Conservation (phyloP, 2,113 vertebrate genomes). For the Neopipo cinnamomea region DNA sequence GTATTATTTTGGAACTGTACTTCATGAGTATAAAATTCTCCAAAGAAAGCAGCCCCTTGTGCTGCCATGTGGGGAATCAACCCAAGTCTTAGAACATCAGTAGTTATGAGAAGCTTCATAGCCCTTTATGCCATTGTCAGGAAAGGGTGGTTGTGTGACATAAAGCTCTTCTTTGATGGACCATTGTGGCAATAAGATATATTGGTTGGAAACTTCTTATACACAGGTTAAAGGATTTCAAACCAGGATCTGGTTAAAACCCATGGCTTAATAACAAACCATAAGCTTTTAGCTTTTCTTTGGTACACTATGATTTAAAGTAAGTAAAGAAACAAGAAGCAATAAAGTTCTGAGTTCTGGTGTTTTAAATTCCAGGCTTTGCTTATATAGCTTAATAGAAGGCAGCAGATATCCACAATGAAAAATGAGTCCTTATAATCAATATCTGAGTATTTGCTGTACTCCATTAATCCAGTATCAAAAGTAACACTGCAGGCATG, state of each 20-base stretch:
- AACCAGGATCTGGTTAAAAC: neutral
- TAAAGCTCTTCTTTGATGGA: neutral
- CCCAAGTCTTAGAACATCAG: neutral
- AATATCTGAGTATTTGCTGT: neutral
- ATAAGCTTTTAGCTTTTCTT: neutral
- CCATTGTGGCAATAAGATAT: neutral
- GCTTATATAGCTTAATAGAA: neutral
- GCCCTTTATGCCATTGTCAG: neutral
- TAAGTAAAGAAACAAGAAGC: neutral
- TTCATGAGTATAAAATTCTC: neutral
- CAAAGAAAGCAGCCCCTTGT: neutral
- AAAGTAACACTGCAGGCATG: neutral
- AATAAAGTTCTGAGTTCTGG: neutral
- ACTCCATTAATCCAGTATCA: neutral
- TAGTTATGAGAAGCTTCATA: neutral
- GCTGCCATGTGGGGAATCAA: neutral
- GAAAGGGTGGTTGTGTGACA: neutral
- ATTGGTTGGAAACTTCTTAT: neutral
- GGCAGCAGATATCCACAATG: neutral
- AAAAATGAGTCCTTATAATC: slow-evolving; percentile 26
- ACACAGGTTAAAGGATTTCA: neutral
- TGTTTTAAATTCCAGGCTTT: neutral
- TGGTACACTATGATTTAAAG: neutral
- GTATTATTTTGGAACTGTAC: neutral
- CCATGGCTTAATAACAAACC: neutral